Conservation (phyloP, 2,888 invertebrate genomes). For the Nomada hirtipes region DNA sequence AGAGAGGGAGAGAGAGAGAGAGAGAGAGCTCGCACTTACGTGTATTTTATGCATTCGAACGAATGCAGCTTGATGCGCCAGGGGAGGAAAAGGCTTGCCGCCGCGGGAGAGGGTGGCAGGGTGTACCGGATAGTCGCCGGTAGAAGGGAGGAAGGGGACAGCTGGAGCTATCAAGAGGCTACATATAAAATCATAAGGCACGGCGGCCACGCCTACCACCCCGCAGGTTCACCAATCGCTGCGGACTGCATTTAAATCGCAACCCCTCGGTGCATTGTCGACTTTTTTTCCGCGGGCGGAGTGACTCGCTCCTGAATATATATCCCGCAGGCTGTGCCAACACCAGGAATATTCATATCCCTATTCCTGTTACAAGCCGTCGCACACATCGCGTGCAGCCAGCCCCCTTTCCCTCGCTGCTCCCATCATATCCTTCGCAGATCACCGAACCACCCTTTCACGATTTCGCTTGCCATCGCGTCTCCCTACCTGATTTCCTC, state of each 20-base stretch:
- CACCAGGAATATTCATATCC: conserved; percentile 73
- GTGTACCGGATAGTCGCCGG: conserved; percentile 48
- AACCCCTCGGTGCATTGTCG: conserved; percentile 82
- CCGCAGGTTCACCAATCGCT: conserved; percentile 79
- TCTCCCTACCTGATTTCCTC: conserved; percentile 30
- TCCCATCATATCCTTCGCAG: conserved; percentile 21
- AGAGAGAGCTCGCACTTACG: conserved; percentile 66
- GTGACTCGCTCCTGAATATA: conserved; percentile 68
- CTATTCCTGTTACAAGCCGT: conserved; percentile 61
- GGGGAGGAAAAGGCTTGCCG: conserved; percentile 41
- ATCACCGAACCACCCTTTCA: conserved; percentile 32
- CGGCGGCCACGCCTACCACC: conserved; percentile 82
- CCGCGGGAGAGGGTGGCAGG: conserved; percentile 48
- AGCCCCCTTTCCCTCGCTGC: conserved; percentile 11
- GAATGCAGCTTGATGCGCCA: conserved; percentile 61
- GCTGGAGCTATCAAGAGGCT: conserved; percentile 79
- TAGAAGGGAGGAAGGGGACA: conserved; percentile 49
- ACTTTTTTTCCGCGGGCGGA: conserved; percentile 78
- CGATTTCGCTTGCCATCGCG: conserved; percentile 14
- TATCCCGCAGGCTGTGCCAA: conserved; percentile 68
- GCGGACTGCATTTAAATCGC: conserved; percentile 82
- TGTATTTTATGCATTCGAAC: conserved; percentile 77
- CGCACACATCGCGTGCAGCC: conserved; percentile 55
- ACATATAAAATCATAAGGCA: conserved; percentile 83
- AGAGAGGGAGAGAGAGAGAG: conserved; percentile 40